A percentile compares a stretch with the other conserved stretches of the same genome.
Conservation (phyloP, 2,888 invertebrate species). For the Mythimna albipuncta region DNA sequence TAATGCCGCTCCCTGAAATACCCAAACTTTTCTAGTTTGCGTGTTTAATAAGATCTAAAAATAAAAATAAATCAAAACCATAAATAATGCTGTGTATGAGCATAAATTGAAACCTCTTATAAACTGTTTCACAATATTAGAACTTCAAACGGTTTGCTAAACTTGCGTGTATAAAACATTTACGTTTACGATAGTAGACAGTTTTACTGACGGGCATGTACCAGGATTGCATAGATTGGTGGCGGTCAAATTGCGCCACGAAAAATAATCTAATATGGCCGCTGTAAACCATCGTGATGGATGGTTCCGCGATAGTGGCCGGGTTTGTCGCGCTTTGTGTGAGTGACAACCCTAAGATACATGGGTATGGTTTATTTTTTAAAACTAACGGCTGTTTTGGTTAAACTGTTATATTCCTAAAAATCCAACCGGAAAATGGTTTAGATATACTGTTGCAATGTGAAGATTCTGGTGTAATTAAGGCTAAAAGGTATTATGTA, state of each 20-base stretch:
- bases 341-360: conserved; percentile 40
- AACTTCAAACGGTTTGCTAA: neutral
- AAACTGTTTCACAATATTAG: neutral
- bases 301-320: conserved; percentile 36
- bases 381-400: neutral
- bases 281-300: conserved; percentile 37
- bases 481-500: too few relatives aligned
- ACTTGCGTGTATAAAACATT: neutral
- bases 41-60: too few relatives aligned
- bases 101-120: neutral
- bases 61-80: neutral
- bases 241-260: conserved; percentile 17
- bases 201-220: neutral
- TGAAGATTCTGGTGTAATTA: too few relatives aligned
- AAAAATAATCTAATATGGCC: conserved; percentile 47
- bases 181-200: neutral
- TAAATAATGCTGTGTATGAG: neutral
- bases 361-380: conserved; percentile 32
- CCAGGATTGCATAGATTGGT: conserved; percentile 1
- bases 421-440: neutral
- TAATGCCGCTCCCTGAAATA: too few relatives aligned
- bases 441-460: neutral
- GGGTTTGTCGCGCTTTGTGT: conserved; percentile 35
- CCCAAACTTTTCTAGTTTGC: too few relatives aligned
- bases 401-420: neutral